These are phyloP conservation scores for Manis javanica DNA, from an alignment of 2,797 vertebrate genomes.

Conservation along the genomic window DNA sequence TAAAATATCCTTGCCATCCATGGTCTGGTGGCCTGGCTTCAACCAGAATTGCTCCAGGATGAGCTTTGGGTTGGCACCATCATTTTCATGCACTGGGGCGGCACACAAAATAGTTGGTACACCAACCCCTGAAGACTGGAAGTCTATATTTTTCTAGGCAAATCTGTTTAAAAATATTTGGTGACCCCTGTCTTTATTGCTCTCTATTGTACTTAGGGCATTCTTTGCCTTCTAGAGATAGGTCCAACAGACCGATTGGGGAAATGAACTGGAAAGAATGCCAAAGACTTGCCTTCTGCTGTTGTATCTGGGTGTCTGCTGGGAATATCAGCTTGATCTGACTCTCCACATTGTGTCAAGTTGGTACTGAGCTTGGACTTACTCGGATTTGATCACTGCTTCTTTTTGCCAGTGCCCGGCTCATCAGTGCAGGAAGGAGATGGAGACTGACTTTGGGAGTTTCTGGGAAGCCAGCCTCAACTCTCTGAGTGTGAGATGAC, in stretches of 20 bases:
- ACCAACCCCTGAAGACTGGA: background rate
- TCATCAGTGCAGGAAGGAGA: background rate
- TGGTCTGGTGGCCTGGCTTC: background rate
- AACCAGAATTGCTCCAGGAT: background rate
- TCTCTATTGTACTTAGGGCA: background rate
- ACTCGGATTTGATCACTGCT: background rate
- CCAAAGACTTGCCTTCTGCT: background rate
- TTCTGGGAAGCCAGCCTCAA: background rate
- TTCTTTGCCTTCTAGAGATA: constrained; percentile 44
- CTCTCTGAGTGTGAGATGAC: background rate
- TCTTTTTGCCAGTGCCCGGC: background rate
- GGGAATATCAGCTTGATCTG: constrained; percentile 44
- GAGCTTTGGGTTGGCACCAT: background rate
- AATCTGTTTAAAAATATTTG: background rate
- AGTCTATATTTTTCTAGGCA: background rate
- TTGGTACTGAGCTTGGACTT: background rate
- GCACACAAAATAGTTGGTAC: background rate
- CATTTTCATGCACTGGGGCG: fast-evolving
- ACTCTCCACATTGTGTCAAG: background rate
- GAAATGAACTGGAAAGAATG: constrained; percentile 34
- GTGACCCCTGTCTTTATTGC: background rate
- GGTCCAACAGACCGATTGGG: constrained; percentile 54
- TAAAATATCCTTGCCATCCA: background rate
- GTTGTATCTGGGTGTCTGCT: constrained; percentile 1
- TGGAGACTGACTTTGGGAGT: background rate